Evolutionary conservation across 2,113 vertebrate species (phyloP).

Genomic region (Neotragus moschatus): DNA sequence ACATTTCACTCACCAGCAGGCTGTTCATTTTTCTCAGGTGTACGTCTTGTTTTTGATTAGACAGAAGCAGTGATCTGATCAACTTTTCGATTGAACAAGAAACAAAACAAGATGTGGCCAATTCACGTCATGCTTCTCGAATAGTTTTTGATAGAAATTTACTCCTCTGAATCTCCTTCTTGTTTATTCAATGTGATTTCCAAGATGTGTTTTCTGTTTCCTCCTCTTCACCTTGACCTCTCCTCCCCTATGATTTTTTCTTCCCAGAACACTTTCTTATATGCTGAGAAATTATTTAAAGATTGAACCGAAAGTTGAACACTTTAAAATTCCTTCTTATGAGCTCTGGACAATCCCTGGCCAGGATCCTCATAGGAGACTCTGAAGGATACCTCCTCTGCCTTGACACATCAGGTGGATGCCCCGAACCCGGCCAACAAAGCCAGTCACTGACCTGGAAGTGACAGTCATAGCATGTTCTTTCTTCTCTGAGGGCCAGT

Average conservation of each 20-base stretch:
- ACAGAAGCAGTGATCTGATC: slow-evolving; percentile 63
- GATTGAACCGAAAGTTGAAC: not conserved
- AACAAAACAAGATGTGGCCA: slow-evolving; percentile 20
- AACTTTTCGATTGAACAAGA: slow-evolving; percentile 46
- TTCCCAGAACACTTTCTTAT: not conserved
- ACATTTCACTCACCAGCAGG: slow-evolving; percentile 32
- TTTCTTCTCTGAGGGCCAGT: not conserved
- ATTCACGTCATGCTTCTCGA: slow-evolving; percentile 31
- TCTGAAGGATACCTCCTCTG: not conserved
- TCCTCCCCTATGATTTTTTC: not conserved
- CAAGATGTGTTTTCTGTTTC: not conserved
- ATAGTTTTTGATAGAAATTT: slow-evolving; percentile 26
- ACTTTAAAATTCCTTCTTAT: not conserved
- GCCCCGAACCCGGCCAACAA: not conserved
- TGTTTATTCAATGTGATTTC: slow-evolving; percentile 2
- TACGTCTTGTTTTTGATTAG: slow-evolving; percentile 53
- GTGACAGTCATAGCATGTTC: accelerated
- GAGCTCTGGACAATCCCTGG: not conserved
- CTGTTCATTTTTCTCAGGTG: slow-evolving; percentile 50
- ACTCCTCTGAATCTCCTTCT: slow-evolving; percentile 15
- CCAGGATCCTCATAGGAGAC: not conserved
- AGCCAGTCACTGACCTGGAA: not conserved
- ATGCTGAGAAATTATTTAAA: not conserved
- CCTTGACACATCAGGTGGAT: not conserved
- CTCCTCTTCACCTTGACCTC: not conserved